These are phyloP conservation scores for Scolopax bukidnonensis DNA, from an alignment of 2,797 vertebrate genomes.

Conservation along the genomic window DNA sequence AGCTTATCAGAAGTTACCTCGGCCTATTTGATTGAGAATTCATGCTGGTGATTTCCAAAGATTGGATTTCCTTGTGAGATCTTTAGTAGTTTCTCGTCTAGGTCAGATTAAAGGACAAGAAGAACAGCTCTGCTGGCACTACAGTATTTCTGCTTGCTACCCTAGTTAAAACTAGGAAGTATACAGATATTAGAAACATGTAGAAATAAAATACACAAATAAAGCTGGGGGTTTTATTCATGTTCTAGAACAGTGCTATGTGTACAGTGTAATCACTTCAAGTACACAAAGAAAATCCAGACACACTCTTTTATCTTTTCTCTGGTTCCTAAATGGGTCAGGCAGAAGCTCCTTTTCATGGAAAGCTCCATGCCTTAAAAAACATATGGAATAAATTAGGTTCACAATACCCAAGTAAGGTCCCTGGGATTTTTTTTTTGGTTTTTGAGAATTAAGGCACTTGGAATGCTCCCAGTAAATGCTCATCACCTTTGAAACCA, in stretches of 20 bases:
- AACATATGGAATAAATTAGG: background rate
- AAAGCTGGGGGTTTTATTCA: background rate
- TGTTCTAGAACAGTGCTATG: background rate
- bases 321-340: conserved; percentile 29
- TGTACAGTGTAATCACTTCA: background rate
- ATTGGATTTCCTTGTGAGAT: conserved; percentile 57
- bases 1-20: conserved; percentile 60
- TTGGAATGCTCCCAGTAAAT: background rate
- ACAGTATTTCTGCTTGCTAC: conserved; percentile 27
- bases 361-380: conserved; percentile 7
- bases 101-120: conserved; percentile 60
- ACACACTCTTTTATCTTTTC: background rate
- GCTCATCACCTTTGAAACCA: background rate
- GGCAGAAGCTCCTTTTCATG: background rate
- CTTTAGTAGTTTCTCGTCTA: conserved; percentile 38
- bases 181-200: background rate
- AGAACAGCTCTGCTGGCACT: conserved; percentile 41
- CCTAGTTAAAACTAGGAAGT: conserved; percentile 34
- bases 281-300: background rate
- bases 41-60: conserved; percentile 66
- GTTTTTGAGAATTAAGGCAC: background rate
- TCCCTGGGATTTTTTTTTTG: background rate
- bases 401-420: background rate
- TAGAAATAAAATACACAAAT: conserved; percentile 15
- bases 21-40: conserved; percentile 58